Conservation (phyloP, 2,888 invertebrate genomes). For the Ctena decussata region DNA sequence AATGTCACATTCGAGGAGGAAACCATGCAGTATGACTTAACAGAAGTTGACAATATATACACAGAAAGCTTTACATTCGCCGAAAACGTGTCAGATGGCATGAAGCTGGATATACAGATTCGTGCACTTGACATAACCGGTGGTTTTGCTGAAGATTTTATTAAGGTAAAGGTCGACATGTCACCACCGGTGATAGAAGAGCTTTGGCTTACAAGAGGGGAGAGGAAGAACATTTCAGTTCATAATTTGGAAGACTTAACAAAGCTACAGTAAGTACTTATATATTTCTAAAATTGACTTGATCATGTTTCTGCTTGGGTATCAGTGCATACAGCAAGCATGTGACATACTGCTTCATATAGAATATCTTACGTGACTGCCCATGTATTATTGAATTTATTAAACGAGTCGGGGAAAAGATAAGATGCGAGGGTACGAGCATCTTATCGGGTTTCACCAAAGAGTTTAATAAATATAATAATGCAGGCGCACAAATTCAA, state of each 20-base stretch:
- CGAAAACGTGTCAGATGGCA: constrained; percentile 44
- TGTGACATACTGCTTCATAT: too few species aligned
- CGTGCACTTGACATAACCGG: constrained; percentile 56
- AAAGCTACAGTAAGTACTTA: constrained; percentile 46
- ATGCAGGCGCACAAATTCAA: too few species aligned
- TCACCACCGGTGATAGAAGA: constrained; percentile 63
- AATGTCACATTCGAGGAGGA: constrained; percentile 30
- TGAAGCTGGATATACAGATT: constrained; percentile 52
- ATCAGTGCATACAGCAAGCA: too few species aligned
- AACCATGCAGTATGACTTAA: constrained; percentile 9
- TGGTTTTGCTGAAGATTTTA: constrained; percentile 42
- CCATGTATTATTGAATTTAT: too few species aligned
- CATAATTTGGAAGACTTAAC: constrained; percentile 56
- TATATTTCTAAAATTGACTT: neutral
- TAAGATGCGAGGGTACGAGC: too few species aligned
- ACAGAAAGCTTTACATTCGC: neutral
- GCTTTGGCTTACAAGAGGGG: constrained; percentile 60
- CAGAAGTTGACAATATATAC: neutral
- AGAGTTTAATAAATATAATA: too few species aligned
- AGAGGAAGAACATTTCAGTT: constrained; percentile 46
- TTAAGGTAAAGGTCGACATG: constrained; percentile 55
- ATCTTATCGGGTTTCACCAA: too few species aligned
- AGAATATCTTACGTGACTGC: too few species aligned
- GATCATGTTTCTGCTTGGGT: neutral
- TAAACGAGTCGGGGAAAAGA: too few species aligned